Percentiles rank a stretch among this genome's conserved stretches.
phyloP scores from a whole-genome alignment of 1,140 invertebrate genomes.

The Semibalanus balanoides region DNA sequence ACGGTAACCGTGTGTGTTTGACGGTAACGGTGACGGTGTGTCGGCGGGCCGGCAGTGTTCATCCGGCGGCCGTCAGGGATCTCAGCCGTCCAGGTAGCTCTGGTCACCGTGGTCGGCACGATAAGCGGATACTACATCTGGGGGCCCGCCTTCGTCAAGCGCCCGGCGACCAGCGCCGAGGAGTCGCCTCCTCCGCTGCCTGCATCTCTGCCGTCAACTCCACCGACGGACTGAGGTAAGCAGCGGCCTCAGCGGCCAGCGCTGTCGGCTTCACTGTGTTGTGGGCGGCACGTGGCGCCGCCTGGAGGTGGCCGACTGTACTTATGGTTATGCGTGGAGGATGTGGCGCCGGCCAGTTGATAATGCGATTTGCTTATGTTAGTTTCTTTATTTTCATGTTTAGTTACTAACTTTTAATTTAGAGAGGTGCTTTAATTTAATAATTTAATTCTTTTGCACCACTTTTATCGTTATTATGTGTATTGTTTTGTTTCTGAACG shows the following conservation, averaged over 20 bases:
- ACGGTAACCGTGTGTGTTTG: background rate
- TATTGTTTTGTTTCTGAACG: no score
- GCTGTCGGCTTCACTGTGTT: background rate
- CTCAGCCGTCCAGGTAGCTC: background rate
- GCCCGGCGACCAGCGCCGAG: no score
- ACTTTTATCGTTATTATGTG: no score
- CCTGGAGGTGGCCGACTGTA: background rate
- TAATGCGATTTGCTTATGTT: no score
- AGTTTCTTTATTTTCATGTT: no score
- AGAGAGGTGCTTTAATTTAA: no score
- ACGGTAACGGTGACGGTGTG: background rate
- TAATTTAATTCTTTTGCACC: no score
- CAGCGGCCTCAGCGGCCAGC: background rate
- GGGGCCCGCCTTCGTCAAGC: background rate
- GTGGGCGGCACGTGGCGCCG: no score
- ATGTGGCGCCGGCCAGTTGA: no score
- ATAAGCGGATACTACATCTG: background rate
- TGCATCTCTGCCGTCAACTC: no score
- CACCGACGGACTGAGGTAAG: background rate
- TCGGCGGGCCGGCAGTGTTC: background rate
- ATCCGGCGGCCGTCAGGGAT: background rate
- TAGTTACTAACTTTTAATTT: no score
- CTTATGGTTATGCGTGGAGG: background rate
- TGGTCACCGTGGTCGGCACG: background rate
- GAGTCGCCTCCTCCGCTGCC: no score